Percentiles rank a stretch among this genome's conserved stretches.
These are phyloP conservation scores for Protobothrops mucrosquamatus DNA, from an alignment of 2,113 vertebrate species.

Conservation along the genomic window DNA sequence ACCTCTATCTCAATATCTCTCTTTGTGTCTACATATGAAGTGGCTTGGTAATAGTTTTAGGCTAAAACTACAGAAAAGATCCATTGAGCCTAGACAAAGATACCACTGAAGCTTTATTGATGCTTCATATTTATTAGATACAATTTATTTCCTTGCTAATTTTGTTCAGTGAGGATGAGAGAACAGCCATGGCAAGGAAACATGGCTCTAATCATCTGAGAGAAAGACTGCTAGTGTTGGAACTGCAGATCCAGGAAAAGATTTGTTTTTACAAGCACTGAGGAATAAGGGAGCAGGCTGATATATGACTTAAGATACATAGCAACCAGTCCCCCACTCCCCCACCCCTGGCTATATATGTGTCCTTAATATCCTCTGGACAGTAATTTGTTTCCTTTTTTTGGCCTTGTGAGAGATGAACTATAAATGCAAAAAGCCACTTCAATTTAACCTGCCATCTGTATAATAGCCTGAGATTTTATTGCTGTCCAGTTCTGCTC, in stretches of 20 bases:
- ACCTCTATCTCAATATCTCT: too few relatives aligned
- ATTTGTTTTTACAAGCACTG: background rate
- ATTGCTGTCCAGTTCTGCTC: background rate
- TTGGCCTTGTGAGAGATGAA: background rate
- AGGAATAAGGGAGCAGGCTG: background rate
- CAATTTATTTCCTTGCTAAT: constrained; percentile 37
- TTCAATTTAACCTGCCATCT: background rate
- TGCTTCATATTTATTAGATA: background rate
- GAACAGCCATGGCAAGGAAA: background rate
- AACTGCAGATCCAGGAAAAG: background rate
- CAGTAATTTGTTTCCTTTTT: background rate
- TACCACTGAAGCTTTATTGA: constrained; percentile 33
- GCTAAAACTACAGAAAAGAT: constrained; percentile 58
- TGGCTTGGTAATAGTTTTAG: constrained; percentile 66
- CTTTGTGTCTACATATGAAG: background rate
- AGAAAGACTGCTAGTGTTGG: background rate
- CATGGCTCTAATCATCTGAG: background rate
- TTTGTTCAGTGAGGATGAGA: constrained; percentile 24
- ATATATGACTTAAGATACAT: background rate
- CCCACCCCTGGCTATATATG: background rate
- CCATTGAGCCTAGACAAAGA: constrained; percentile 32
- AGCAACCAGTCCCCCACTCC: background rate
- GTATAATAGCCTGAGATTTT: background rate
- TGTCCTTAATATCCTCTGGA: background rate
- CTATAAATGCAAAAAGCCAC: background rate